Percentiles rank a stretch among this genome's conserved stretches.
These are phyloP conservation scores for Pelobates fuscus DNA, from an alignment of 2,113 vertebrate species.

Conservation along the genomic window DNA sequence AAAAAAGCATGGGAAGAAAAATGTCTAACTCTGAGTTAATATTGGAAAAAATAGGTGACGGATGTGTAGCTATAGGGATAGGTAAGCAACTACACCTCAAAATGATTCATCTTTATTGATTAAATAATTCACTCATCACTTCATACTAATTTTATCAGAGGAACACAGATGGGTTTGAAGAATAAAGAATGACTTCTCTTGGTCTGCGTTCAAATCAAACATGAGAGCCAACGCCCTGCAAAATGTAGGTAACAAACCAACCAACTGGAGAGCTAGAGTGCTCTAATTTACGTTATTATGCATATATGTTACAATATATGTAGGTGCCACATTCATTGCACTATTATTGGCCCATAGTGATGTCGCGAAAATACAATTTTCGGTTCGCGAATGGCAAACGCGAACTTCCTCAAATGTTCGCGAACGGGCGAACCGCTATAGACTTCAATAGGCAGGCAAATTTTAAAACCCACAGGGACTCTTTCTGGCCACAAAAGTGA, in stretches of 20 bases:
- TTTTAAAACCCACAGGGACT: no score
- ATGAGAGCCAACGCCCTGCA: not conserved
- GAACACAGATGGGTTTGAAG: slow-evolving; percentile 4
- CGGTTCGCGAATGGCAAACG: no score
- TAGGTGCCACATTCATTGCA: not conserved
- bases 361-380: no score
- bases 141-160: slow-evolving; percentile 28
- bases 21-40: no score
- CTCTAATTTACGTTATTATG: not conserved
- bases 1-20: no score
- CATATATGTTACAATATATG: not conserved
- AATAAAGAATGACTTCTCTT: not conserved
- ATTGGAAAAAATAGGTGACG: not conserved
- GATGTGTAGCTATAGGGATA: not conserved
- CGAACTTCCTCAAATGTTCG: no score
- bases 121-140: not conserved
- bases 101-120: slow-evolving; percentile 23
- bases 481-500: no score
- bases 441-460: no score
- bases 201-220: not conserved
- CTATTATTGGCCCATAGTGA: no score
- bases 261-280: not conserved
- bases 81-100: slow-evolving; percentile 2
- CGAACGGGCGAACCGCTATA: no score
- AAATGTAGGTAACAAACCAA: not conserved